Evolutionary conservation across 2,797 vertebrate species (phyloP).

Genomic region (Microctenopoma lineatum): DNA sequence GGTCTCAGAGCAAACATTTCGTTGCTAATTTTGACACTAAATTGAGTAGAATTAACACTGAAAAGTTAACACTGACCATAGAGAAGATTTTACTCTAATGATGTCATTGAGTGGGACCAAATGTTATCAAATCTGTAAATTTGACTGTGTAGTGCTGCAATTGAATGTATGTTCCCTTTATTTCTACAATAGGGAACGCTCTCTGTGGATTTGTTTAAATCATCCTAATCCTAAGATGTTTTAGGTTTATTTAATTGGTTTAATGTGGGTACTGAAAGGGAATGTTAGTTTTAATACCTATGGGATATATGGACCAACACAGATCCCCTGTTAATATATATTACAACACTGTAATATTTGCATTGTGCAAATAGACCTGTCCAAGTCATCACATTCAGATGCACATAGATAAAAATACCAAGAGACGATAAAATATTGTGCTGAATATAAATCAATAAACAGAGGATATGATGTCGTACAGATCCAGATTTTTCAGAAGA

Average conservation of each 20-base stretch:
- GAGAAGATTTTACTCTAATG: too few species aligned
- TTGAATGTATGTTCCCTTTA: constrained; percentile 23
- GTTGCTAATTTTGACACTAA: too few species aligned
- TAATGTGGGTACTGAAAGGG: background rate
- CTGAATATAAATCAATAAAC: constrained; percentile 67
- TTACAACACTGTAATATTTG: constrained; percentile 9
- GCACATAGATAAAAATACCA: constrained; percentile 59
- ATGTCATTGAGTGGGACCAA: too few species aligned
- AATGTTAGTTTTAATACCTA: constrained; percentile 14
- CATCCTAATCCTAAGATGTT: constrained; percentile 8
- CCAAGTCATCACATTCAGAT: constrained; percentile 20
- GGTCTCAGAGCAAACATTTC: too few species aligned
- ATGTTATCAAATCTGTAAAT: too few species aligned
- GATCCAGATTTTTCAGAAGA: constrained; percentile 59
- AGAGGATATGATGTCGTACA: constrained; percentile 51
- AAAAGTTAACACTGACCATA: too few species aligned
- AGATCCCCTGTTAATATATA: constrained; percentile 3
- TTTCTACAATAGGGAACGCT: constrained; percentile 8
- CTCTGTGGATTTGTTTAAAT: constrained; percentile 24
- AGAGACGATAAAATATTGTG: constrained; percentile 51
- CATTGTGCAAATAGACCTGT: constrained; percentile 4
- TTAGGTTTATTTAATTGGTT: background rate
- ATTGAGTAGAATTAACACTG: too few species aligned
- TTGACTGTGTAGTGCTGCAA: constrained; percentile 7
- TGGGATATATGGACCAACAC: constrained; percentile 9